Base-by-base conservation (phyloP, 1,140 invertebrate genomes). In the Neodiprion pinetum region DNA sequence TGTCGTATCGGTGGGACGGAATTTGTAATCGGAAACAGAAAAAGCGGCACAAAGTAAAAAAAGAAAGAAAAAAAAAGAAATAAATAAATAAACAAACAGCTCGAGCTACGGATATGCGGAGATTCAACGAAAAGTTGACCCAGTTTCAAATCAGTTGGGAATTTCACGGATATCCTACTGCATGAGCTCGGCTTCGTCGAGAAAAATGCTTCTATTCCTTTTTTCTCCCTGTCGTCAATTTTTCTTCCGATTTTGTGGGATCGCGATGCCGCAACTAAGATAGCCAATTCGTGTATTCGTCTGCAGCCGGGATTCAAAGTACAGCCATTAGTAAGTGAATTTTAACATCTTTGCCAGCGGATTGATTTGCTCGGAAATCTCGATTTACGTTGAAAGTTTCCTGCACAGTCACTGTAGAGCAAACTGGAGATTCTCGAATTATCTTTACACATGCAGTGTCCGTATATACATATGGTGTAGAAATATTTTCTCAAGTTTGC, bases 81-180 rank as follows among this genome's bases (percentile, higher is more conserved):
- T 3, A 40, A 40, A 40, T 40, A 40, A 40, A 40, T 21, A 40
- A 40, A 40, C 5, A 40, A 40, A 40, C 28, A 40, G 28, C 28
- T 40, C 28, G 28, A 40, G 28, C 28, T 40, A 40, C 28, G 5
- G 1, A 40, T 40, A 40, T 40, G 28, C 28, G 28, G 53, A 61
- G 53, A 61, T 17, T 61, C 53, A 61, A 61, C 53, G 53, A 61
- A 61, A 61, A 61, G 53, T 61, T 61, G 53, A 61, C 53, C 53
- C 53, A 61, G 53, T 61, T 61, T 14, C 11, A 61, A 61, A 61
- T 61, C 7, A 12, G 11, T 17, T 17, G 11, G 7, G 53, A 61
- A 61, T 61, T 61, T 14, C 53, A 17, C 11, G 53, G 53, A 40
- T 40, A 40, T 40, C 28, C 28, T 28, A 40, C 28, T 40, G 28